Conservation (phyloP, 2,888 invertebrate genomes). For the Magallana nippona region DNA sequence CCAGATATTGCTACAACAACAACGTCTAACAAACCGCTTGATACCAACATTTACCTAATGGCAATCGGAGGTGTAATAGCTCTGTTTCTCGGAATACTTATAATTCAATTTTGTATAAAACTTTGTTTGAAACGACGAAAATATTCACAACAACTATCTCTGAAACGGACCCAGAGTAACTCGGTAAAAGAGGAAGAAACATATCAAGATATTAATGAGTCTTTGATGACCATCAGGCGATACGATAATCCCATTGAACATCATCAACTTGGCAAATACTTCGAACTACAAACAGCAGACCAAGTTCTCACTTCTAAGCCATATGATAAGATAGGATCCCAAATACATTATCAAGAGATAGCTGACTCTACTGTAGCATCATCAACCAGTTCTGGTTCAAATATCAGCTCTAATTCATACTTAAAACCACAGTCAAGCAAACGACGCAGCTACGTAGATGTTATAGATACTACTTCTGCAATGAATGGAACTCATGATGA, state of each 20-base stretch:
- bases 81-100: too few species aligned
- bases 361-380: too few species aligned
- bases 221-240: neutral
- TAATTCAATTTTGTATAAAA: too few species aligned
- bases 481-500: too few species aligned
- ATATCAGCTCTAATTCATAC: neutral
- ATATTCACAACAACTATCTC: too few species aligned
- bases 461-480: too few species aligned
- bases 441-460: too few species aligned
- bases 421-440: neutral
- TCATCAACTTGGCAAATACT: neutral
- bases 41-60: neutral
- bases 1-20: too few species aligned
- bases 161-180: too few species aligned
- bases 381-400: too few species aligned
- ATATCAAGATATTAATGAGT: constrained; percentile 4
- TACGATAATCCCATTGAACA: neutral
- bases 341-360: neutral
- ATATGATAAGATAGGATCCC: neutral
- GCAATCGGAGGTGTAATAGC: neutral
- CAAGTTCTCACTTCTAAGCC: neutral
- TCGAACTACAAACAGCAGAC: neutral
- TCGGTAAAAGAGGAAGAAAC: neutral
- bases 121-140: too few species aligned
- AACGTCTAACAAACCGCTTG: neutral